Evolutionary conservation across 2,797 vertebrate genomes (phyloP).

Genomic region (Chlorospingus flavigularis): DNA sequence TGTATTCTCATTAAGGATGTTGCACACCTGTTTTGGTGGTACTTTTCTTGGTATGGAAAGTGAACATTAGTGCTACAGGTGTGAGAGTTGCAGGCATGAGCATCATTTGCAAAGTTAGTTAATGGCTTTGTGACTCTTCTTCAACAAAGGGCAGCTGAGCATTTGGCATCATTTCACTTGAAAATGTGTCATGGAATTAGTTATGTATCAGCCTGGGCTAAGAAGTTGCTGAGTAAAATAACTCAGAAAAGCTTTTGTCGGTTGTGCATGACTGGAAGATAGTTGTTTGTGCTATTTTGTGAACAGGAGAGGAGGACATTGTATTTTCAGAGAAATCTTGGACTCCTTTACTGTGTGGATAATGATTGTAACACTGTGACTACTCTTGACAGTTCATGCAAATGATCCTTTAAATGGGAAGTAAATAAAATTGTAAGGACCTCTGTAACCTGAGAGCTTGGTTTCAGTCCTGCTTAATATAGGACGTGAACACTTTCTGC

Average conservation of each 20-base stretch:
- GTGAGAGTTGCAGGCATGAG: neutral
- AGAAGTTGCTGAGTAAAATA: neutral
- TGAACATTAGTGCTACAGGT: neutral
- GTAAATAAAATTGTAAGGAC: neutral
- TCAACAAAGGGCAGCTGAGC: neutral
- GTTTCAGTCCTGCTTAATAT: neutral
- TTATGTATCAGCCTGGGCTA: neutral
- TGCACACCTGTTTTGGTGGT: neutral
- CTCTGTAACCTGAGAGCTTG: neutral
- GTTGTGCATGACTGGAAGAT: fast-evolving
- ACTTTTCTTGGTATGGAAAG: neutral
- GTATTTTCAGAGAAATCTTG: neutral
- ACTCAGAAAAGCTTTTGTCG: neutral
- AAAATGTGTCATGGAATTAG: neutral
- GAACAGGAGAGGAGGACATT: neutral
- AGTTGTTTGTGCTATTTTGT: neutral
- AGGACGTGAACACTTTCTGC: neutral
- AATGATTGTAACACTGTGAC: neutral
- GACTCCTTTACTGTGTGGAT: neutral
- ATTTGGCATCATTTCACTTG: neutral
- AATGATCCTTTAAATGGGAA: neutral
- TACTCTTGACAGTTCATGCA: neutral
- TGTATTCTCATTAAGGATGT: neutral
- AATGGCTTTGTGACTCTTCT: neutral
- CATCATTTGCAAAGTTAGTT: neutral